Base-by-base conservation (phyloP, 2,888 invertebrate genomes). In the Eupithecia centaureata region DNA sequence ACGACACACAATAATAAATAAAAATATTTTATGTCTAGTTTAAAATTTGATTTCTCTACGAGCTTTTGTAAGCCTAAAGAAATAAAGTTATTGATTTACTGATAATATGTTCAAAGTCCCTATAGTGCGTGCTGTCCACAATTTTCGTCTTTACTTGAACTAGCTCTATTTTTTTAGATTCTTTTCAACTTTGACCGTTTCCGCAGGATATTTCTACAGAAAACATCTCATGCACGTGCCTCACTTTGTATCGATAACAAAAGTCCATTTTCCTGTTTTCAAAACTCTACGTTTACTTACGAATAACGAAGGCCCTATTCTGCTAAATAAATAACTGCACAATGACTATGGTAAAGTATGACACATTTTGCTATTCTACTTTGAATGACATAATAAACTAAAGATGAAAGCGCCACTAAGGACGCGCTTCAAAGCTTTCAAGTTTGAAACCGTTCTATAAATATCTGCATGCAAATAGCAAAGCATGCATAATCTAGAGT, bases 211-310 rank as follows among this genome's bases (percentile, higher is more conserved):
- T 52, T 15, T 27, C 27, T 52, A 12, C 18, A 28, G n/a, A 56
- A 30, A 28, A 28, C 28, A 28, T 56, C 30, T 22, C 22, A 4
- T 12, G 47, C 47, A 47, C 47, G 47, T 47, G 47, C 47, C 47
- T 47, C 22, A 27, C 27, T 28, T 28, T 28, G 27, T 28, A 56
- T 28, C n/a, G n/a, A 28, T n/a, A 56, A 27, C 28, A 28, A 28
- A 54, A 15, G n/a, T 18, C 7, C 30, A 30, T 56, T 56, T 56
- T 28, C 54, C 54, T 28, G 30, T 56, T 52, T 28, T 56, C 30
- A 13, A 54, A 28, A 28, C 8, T 8, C 13, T 8, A 13, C 5
- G 13, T 38, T 10, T 38, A 13, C 38, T 15, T 13, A 3, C 5
- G 13, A 38, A 38, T n/a, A 47, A 47, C 47, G 7, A 1, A 12